Conservation (phyloP, 2,888 invertebrate species). For the Trachelus stipa region DNA sequence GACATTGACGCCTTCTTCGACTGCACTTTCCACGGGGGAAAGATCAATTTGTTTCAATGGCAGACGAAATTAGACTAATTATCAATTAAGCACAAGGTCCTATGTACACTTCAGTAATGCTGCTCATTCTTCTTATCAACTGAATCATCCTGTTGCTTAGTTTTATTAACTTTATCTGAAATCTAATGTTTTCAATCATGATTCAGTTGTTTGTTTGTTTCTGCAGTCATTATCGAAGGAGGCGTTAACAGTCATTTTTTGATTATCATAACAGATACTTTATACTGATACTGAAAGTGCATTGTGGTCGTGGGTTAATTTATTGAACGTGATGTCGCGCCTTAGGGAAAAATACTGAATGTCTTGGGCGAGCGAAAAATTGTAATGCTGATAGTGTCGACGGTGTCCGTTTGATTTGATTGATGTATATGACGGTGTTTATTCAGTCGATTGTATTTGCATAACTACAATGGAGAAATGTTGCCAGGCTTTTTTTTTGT, state of each 20-base stretch:
- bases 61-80: not conserved
- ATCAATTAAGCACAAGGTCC: not conserved
- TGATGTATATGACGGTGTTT: not conserved
- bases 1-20: not conserved
- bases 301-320: conserved; percentile 23
- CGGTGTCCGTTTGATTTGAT: not conserved
- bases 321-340: not conserved
- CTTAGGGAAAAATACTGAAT: conserved; percentile 3
- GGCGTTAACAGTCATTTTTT: not conserved
- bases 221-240: not conserved
- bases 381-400: not conserved
- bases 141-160: not conserved
- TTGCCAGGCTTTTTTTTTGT: not conserved
- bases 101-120: not conserved
- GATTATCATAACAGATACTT: not conserved
- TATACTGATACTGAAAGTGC: conserved; percentile 61
- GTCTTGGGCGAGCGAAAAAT: not conserved
- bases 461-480: not conserved
- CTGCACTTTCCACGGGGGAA: not conserved
- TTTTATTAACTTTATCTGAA: not conserved
- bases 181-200: not conserved
- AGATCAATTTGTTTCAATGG: not conserved
- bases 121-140: not conserved
- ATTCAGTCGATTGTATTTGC: not conserved
- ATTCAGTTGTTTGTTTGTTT: not conserved